Evolutionary conservation across 2,113 vertebrate genomes (phyloP), one percentile per base, ranked within the genome.

Genomic region (Saguinus midas): DNA sequence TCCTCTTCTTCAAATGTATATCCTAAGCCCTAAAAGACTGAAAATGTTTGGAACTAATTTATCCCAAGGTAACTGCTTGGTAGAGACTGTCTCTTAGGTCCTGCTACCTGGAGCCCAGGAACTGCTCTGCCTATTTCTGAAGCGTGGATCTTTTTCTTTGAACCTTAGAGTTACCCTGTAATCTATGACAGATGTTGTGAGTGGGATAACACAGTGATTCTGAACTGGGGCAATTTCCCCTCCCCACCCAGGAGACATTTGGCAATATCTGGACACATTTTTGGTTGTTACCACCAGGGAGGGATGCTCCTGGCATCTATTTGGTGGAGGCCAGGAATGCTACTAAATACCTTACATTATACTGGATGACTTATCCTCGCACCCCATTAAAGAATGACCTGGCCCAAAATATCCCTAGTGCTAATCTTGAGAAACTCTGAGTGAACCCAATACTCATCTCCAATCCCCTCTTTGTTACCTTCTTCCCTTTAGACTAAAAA

Each of bases 401-500:
- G n/a, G 8, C n/a, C 10, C 1, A 3, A 66, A 89, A 55, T 25
- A 20, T 52, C 40, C 43, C n/a, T 4, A 25, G 3, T 37, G 25
- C 12, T 68, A 32, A 92, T 64, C 45, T 1, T 35, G 58, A 52
- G 57, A 96, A 87, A 66, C 29, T 2, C 17, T 21, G 45, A 17
- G 45, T 55, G 58, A 58, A 37, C 10, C 0, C 3, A 12, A 20
- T 35, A 35, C n/a, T 7, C n/a, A 58, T 80, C 89, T 88, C 70
- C 35, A 87, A 50, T 32, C 20, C 23, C 43, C 35, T 61, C 3
- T 80, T 40, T 10, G 25, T 66, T 79, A 18, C 7, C 48, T 72
- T n/a, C 40, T 68, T 84, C 37, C 23, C 23, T 90, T 25, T 29
- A 70, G 37, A 35, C 12, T 75, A 32, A 90, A 78, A 96, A 82